Conservation (phyloP, 2,113 vertebrate genomes). For the Gnathonemus echidnorhynchus region DNA sequence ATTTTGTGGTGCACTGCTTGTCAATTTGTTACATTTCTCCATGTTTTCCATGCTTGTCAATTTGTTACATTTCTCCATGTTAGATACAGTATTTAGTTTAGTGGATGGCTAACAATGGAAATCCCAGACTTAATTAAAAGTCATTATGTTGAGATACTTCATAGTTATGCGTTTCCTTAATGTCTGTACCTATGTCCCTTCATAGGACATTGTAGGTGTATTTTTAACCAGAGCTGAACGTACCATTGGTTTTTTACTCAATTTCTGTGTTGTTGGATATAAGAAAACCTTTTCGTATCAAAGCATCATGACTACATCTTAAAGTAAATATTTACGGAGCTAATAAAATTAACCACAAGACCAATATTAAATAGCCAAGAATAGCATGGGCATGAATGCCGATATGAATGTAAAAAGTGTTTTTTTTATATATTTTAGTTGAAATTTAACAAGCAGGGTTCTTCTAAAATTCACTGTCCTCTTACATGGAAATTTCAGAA, state of each 20-base stretch:
- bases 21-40: too few relatives aligned
- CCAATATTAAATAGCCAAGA: too few relatives aligned
- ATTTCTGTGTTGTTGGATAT: background rate
- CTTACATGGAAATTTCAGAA: background rate
- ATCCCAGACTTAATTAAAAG: background rate
- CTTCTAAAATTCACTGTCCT: background rate
- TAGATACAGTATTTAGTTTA: background rate
- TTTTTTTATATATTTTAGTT: background rate
- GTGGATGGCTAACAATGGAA: background rate
- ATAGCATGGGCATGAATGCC: background rate
- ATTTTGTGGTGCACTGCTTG: background rate
- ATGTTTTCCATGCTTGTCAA: too few relatives aligned
- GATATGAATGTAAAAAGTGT: background rate
- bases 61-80: background rate
- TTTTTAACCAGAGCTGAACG: background rate
- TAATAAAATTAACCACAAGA: too few relatives aligned
- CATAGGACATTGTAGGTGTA: background rate
- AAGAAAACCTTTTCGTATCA: background rate
- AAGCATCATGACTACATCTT: too few relatives aligned
- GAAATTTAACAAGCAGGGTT: background rate
- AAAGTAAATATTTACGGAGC: too few relatives aligned
- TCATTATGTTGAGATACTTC: background rate
- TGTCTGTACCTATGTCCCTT: background rate
- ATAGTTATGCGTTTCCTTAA: background rate
- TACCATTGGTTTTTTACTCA: background rate